Evolutionary conservation across 2,797 vertebrate species (phyloP), one percentile per base, ranked within the genome.

Genomic region (Poeciliopsis infans): DNA sequence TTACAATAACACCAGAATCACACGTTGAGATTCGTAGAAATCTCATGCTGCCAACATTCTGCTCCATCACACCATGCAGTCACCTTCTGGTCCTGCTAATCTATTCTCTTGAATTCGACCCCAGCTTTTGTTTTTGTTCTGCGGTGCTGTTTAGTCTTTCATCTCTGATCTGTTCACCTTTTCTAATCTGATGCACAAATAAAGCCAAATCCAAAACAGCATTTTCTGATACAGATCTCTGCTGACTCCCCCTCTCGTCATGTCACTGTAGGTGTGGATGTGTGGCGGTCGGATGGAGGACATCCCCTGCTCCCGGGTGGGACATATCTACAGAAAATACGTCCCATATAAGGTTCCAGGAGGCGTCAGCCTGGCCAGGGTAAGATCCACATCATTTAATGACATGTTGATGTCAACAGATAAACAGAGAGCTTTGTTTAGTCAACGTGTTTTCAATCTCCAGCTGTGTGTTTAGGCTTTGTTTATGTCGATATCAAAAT

Each of bases 231-330:
- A 0, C 12, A 45, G 15, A 41, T 76, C 76, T 7, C 57, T 3
- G 36, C 76, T 61, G 61, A 80, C 46, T 77, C 39, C 57, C 18
- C 36, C 1, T 72, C 8, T 46, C 4, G n/a, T 16, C 66, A 28
- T 76, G 18, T 74, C 59, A 76, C 78, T 79, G 18, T 85, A 99
- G 98, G 97, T 99, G 2, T 99, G 98, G 98, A 99, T 99, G 98
- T 99, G 98, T 79, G 98, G 98, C 0, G 98, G 98, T 12, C 96
- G 96, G 47, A 99, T 99, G 98, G 98, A 99, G 93, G 98, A 99
- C 92, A 88, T 87, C 55, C 88, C 88, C 46, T 90, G 86, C 79
- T 90, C 88, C 79, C 95, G 98, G 84, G 98, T 99, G 45, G 98
- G 98, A 25, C 98, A 99, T 84, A 98, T 99, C 92, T 99, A 99